Percentiles rank a stretch among this genome's conserved stretches.
Conservation (phyloP, 2,888 invertebrate species). For the Gryllus longicercus region DNA sequence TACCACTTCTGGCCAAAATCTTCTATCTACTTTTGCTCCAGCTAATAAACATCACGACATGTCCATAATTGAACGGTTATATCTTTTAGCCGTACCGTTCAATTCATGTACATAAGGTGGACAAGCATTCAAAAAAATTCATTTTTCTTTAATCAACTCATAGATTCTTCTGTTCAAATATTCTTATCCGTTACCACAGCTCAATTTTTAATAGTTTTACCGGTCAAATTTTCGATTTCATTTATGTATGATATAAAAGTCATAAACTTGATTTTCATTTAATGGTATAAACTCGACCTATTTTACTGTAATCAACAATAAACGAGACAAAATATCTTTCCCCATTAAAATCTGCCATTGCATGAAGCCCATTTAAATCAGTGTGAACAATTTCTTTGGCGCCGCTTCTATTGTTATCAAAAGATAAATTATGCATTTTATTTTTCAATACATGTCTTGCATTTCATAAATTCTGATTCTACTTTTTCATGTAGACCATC, state of each 20-base stretch:
- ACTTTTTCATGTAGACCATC: not conserved
- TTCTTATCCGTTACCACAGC: not conserved
- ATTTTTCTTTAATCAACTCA: conserved; percentile 37
- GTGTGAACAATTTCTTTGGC: not conserved
- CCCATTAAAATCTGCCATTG: not conserved
- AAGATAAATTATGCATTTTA: not conserved
- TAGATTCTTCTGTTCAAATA: conserved; percentile 20
- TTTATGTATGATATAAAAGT: conserved; percentile 22
- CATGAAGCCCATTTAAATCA: not conserved
- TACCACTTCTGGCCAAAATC: conserved; percentile 36
- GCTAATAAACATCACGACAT: conserved; percentile 37
- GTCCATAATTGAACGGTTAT: conserved; percentile 38
- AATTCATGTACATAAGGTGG: conserved; percentile 39
- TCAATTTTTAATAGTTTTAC: not conserved
- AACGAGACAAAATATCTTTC: not conserved
- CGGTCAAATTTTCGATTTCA: conserved; percentile 25
- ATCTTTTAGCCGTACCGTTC: conserved; percentile 39
- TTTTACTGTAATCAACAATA: not conserved
- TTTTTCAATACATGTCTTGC: not conserved
- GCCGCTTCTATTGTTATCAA: not conserved
- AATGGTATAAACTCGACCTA: not conserved
- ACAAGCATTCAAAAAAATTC: conserved; percentile 36
- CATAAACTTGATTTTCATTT: conserved; percentile 26
- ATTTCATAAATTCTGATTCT: not conserved
- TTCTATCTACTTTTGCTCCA: conserved; percentile 37